Base-by-base conservation (phyloP, 2,888 invertebrate species). In the Cyclophora punctaria region DNA sequence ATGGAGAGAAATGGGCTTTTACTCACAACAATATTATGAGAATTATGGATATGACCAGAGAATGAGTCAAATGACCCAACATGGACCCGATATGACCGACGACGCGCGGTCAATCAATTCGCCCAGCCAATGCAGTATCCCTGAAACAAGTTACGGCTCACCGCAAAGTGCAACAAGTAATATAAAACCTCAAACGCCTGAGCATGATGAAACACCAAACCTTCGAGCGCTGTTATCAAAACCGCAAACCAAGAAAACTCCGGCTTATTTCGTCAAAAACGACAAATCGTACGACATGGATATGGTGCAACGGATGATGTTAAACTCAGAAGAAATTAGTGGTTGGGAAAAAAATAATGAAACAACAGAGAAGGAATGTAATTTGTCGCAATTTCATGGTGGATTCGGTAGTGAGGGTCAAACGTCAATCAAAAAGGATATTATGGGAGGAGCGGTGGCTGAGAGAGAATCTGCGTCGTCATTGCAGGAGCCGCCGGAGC, bases 191-290 rank as follows among this genome's bases (percentile, higher is more conserved):
- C 58, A 69, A 3, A 72, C 75, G 41, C 75, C 76, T 34, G 80
- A 80, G 53, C 64, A 59, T 45, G 78, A 86, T 3, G 89, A 90
- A 64, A 90, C 89, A 7, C 89, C 91, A 7, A 91, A 91, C 44
- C 70, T 93, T 33, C 83, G 92, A 59, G 90, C 92, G 0, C 69
- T 92, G 48, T 75, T 93, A 50, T 90, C 89, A 3, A 80, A 82
- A 52, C 71, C 78, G 0, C 65, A 58, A 3, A 61, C 52, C 51
- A 80, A 75, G 71, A 83, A 73, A 58, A 62, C 61, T 42, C 67
- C 66, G 58, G 71, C 76, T 68, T 72, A 72, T 73, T 82, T 72
- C 44, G 56, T 64, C 3, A 78, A 83, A 67, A 62, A 57, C 62
- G 73, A 78, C 46, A 77, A 83, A 59, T 55, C 72, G 34, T 79